Evolutionary conservation across 2,113 vertebrate genomes (phyloP).

Genomic region (Synchiropus splendidus): DNA sequence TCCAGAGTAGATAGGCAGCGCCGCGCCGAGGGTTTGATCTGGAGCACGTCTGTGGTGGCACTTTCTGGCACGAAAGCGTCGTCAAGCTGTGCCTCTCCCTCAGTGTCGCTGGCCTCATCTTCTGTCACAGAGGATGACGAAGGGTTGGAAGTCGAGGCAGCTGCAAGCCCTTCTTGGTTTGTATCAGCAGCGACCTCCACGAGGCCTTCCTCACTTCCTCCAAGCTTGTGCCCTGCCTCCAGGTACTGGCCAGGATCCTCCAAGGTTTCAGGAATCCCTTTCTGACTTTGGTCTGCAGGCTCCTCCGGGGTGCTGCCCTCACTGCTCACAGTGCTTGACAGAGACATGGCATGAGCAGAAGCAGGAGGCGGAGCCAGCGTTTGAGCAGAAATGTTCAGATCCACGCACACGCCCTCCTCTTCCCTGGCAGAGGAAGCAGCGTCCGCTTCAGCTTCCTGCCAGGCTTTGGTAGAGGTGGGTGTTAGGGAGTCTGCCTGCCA

Average conservation of each 20-base stretch:
- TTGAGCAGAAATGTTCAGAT: slow-evolving; percentile 1
- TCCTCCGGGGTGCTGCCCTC: slow-evolving; percentile 72
- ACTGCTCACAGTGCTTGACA: slow-evolving; percentile 67
- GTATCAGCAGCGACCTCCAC: slow-evolving; percentile 66
- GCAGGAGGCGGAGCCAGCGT: slow-evolving; percentile 11
- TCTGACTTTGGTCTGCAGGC: slow-evolving; percentile 55
- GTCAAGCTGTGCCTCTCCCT: slow-evolving; percentile 63
- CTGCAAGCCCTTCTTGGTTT: slow-evolving; percentile 45
- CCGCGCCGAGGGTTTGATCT: slow-evolving; percentile 24
- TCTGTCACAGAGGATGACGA: slow-evolving; percentile 64
- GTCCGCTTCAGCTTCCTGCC: slow-evolving; percentile 22
- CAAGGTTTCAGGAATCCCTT: slow-evolving; percentile 26
- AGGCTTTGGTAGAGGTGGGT: slow-evolving; percentile 35
- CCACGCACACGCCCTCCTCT: slow-evolving; percentile 2
- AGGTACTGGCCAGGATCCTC: slow-evolving; percentile 47
- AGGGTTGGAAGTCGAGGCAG: slow-evolving; percentile 47
- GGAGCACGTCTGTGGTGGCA: slow-evolving; percentile 5
- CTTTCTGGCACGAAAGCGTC: slow-evolving; percentile 19
- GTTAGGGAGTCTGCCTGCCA: slow-evolving; percentile 42
- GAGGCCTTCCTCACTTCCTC: no score
- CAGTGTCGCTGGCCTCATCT: slow-evolving; percentile 66
- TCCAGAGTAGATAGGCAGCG: slow-evolving; percentile 48
- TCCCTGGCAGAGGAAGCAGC: slow-evolving; percentile 7
- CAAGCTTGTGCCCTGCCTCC: slow-evolving; percentile 52
- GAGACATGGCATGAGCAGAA: slow-evolving; percentile 35